Percentiles rank a stretch among this genome's conserved stretches.
Evolutionary conservation across 2,888 invertebrate genomes (phyloP).

Genomic region (Rhagophthalmus giganteus): DNA sequence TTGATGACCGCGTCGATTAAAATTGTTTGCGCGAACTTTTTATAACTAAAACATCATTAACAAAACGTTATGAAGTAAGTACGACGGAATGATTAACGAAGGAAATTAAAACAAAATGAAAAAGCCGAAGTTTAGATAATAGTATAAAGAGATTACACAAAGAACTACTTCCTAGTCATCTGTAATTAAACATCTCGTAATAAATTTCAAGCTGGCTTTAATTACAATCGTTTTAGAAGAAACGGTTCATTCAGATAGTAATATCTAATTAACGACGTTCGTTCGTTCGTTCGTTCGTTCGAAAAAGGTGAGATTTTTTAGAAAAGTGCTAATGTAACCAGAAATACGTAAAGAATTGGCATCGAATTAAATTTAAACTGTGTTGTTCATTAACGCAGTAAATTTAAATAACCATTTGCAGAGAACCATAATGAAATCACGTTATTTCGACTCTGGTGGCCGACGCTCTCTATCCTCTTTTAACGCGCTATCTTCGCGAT

Average conservation of each 20-base stretch:
- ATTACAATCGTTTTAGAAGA: background rate
- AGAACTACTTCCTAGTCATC: background rate
- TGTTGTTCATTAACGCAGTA: constrained; percentile 36
- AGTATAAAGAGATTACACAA: no score
- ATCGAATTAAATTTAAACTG: constrained; percentile 21
- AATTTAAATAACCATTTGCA: constrained; percentile 39
- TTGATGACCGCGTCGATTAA: no score
- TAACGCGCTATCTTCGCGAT: background rate
- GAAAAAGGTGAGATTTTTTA: no score
- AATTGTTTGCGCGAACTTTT: no score
- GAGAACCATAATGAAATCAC: constrained; percentile 39
- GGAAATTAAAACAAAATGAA: no score
- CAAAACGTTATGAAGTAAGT: no score
- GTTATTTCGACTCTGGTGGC: constrained; percentile 37
- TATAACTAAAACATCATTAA: no score
- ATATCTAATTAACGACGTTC: constrained; percentile 10
- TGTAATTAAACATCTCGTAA: background rate
- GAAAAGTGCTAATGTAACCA: no score
- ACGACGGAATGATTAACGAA: no score
- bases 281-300: no score
- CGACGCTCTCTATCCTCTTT: constrained; percentile 13
- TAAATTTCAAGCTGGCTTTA: background rate
- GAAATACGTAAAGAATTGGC: constrained; percentile 14
- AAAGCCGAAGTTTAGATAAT: no score
- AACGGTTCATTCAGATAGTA: constrained; percentile 5